Evolutionary conservation across 2,113 vertebrate species (phyloP).

Genomic region (Illadopsis cleaveri): DNA sequence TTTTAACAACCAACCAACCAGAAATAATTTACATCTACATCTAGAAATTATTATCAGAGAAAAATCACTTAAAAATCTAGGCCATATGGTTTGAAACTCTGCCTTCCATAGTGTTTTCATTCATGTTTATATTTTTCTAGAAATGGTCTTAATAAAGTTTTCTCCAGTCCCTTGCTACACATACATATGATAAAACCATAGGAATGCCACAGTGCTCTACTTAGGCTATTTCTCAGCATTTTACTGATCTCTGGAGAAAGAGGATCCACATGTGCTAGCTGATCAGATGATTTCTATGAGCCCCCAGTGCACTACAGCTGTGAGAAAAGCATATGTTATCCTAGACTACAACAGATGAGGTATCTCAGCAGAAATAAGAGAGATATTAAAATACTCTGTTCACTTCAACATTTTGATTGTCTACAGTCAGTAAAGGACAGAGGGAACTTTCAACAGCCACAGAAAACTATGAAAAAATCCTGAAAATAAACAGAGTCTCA

Average conservation of each 20-base stretch:
- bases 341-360: background rate
- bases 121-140: background rate
- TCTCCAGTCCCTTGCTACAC: background rate
- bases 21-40: background rate
- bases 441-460: background rate
- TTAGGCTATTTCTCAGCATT: background rate
- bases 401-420: background rate
- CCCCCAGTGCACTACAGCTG: background rate
- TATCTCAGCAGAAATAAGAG: background rate
- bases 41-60: background rate
- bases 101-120: background rate
- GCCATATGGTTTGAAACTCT: background rate
- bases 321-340: background rate
- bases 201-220: background rate
- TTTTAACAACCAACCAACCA: background rate
- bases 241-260: constrained; percentile 23
- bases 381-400: background rate
- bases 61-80: background rate
- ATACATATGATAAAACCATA: background rate
- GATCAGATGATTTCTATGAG: background rate
- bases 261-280: background rate
- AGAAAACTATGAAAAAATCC: background rate
- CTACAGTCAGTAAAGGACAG: background rate
- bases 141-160: background rate
- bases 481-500: background rate